These are phyloP conservation scores for Jordanella pulchra DNA, from an alignment of 2,797 vertebrate genomes.

Conservation along the genomic window DNA sequence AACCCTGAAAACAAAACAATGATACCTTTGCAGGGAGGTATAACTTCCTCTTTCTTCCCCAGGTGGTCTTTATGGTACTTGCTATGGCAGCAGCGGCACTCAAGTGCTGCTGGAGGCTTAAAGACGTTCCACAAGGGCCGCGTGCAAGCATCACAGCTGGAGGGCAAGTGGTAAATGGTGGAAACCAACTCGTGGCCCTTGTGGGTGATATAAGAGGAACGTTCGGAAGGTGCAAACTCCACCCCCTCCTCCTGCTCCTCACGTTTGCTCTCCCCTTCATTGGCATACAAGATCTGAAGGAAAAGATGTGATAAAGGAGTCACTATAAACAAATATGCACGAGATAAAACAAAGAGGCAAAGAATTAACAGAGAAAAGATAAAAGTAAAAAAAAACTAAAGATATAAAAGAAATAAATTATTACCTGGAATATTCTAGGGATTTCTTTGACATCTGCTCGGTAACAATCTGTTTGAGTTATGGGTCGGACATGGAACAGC, in stretches of 20 bases:
- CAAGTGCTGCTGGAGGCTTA: slow-evolving; percentile 93
- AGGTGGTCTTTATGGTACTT: slow-evolving; percentile 98
- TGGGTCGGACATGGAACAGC: slow-evolving; percentile 94
- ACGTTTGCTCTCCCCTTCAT: slow-evolving; percentile 95
- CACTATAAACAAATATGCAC: not conserved
- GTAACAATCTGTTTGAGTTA: slow-evolving; percentile 97
- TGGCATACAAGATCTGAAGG: slow-evolving; percentile 91
- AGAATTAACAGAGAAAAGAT: too few relatives aligned
- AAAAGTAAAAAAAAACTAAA: too few relatives aligned
- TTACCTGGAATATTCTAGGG: slow-evolving; percentile 97
- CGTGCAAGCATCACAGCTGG: slow-evolving; percentile 93
- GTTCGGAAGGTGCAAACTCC: slow-evolving; percentile 83
- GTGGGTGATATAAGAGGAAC: slow-evolving; percentile 89
- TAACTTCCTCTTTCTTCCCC: slow-evolving; percentile 92
- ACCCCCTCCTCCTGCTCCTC: slow-evolving; percentile 87
- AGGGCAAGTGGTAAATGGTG: slow-evolving; percentile 97
- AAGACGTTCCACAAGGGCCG: slow-evolving; percentile 95
- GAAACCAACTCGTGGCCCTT: slow-evolving; percentile 97
- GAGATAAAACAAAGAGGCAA: not conserved
- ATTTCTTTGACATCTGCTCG: slow-evolving; percentile 95
- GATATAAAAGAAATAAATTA: not conserved
- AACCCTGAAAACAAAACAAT: slow-evolving; percentile 25
- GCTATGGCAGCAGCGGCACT: slow-evolving; percentile 94
- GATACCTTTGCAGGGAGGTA: slow-evolving; percentile 92
- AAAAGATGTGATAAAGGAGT: not conserved